Evolutionary conservation across 2,797 vertebrate species (phyloP).

Genomic region (Notolepis coatsorum): DNA sequence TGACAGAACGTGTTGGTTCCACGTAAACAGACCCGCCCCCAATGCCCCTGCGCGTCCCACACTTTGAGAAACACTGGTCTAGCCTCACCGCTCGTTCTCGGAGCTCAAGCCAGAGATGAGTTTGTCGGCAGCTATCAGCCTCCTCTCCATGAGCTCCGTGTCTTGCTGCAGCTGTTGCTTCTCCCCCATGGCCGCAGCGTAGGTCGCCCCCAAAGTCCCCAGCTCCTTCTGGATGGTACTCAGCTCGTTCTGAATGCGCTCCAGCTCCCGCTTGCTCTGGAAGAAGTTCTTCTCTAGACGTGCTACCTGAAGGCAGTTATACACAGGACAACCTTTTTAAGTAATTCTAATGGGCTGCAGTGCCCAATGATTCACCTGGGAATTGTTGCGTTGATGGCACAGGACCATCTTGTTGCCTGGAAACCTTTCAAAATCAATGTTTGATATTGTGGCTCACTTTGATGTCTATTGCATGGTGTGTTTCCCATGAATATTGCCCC

Average conservation of each 20-base stretch:
- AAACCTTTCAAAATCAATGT: no score
- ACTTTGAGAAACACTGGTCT: not conserved
- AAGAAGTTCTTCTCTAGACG: constrained; percentile 90
- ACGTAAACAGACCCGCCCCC: no score
- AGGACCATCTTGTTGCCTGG: no score
- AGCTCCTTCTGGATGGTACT: constrained; percentile 86
- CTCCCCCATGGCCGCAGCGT: constrained; percentile 86
- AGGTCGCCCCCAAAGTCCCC: constrained; percentile 85
- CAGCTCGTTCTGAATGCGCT: constrained; percentile 89
- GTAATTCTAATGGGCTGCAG: no score
- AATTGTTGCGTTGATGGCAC: no score
- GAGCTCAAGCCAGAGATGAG: constrained; percentile 94
- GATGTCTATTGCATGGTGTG: no score
- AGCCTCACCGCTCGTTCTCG: constrained; percentile 90
- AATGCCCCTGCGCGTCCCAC: no score
- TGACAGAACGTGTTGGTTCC: no score
- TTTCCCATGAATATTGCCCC: no score
- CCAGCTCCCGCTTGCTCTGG: constrained; percentile 89
- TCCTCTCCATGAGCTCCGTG: constrained; percentile 93
- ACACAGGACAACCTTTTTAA: no score
- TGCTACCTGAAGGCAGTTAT: constrained; percentile 83
- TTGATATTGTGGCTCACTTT: no score
- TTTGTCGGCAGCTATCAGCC: constrained; percentile 93
- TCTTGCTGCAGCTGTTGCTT: constrained; percentile 91
- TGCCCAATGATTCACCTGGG: no score